Percentiles rank a stretch among this genome's conserved stretches.
phyloP scores from a whole-genome alignment of 2,113 vertebrate species.

The Hippopotamus amphibius region DNA sequence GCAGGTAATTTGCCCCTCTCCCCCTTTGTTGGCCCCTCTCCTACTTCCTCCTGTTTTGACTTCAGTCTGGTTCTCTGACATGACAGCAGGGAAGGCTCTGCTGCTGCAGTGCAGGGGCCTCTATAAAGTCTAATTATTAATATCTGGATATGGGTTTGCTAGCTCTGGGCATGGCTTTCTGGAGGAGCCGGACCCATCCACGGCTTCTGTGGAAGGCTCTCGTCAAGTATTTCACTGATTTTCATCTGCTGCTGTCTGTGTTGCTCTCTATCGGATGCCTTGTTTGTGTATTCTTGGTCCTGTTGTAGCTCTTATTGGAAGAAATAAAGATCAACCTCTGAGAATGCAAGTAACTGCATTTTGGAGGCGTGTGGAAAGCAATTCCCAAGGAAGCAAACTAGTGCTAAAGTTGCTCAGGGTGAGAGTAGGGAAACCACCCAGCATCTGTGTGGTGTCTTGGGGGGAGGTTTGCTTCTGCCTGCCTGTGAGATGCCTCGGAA shows the following conservation, averaged over 20 bases:
- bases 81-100: neutral
- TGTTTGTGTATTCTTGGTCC: slow-evolving; percentile 20
- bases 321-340: neutral
- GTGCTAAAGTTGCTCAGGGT: neutral
- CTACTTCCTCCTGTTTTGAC: neutral
- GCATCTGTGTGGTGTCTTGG: neutral
- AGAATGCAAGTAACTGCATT: neutral
- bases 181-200: neutral
- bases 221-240: neutral
- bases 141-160: neutral
- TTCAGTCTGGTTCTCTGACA: neutral
- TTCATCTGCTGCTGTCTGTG: neutral
- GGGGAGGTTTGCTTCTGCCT: neutral
- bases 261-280: neutral
- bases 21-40: neutral
- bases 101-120: neutral
- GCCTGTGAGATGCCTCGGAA: neutral
- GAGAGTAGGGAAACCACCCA: neutral
- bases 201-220: neutral
- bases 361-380: neutral
- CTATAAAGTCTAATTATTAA: neutral
- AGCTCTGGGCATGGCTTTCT: neutral
- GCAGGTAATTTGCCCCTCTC: accelerated
- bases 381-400: neutral
- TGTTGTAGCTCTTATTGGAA: neutral